phyloP scores from a whole-genome alignment of 2,113 vertebrate genomes.

The Chitala chitala region DNA sequence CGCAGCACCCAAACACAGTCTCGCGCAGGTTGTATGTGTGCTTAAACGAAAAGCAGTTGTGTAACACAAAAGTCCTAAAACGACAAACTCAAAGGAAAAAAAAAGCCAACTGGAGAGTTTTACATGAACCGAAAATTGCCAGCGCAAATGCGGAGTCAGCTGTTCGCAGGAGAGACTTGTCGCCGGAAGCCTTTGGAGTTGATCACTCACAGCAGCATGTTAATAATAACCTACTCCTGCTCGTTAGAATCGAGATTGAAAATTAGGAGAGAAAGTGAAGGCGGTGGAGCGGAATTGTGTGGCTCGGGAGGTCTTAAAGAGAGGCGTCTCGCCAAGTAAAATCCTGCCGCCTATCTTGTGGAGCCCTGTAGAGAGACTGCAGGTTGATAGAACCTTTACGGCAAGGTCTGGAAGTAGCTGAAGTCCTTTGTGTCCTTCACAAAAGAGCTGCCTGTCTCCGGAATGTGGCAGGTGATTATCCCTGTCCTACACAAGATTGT shows the following conservation, averaged over 20 bases:
- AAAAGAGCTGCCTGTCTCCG: not conserved
- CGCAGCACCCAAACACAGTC: too few relatives aligned
- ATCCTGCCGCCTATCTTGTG: not conserved
- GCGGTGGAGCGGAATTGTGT: not conserved
- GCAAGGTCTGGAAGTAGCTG: not conserved
- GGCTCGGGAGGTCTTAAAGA: not conserved
- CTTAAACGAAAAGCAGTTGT: too few relatives aligned
- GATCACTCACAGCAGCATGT: not conserved
- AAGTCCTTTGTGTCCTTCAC: conserved; percentile 12
- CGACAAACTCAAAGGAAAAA: too few relatives aligned
- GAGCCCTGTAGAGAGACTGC: too few relatives aligned
- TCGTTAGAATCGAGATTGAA: conserved; percentile 2
- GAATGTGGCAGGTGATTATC: conserved; percentile 8
- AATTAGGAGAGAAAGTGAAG: not conserved
- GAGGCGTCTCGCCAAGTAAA: not conserved
- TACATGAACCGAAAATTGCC: too few relatives aligned
- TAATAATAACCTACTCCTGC: not conserved
- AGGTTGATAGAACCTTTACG: not conserved
- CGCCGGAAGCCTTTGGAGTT: not conserved
- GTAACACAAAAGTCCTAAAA: too few relatives aligned
- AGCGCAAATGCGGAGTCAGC: too few relatives aligned
- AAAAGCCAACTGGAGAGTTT: too few relatives aligned
- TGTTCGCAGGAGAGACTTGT: too few relatives aligned
- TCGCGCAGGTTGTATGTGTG: too few relatives aligned
- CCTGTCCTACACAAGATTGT: not conserved